Base-by-base conservation (phyloP, 2,888 invertebrate genomes). In the Petrolisthes cinctipes region DNA sequence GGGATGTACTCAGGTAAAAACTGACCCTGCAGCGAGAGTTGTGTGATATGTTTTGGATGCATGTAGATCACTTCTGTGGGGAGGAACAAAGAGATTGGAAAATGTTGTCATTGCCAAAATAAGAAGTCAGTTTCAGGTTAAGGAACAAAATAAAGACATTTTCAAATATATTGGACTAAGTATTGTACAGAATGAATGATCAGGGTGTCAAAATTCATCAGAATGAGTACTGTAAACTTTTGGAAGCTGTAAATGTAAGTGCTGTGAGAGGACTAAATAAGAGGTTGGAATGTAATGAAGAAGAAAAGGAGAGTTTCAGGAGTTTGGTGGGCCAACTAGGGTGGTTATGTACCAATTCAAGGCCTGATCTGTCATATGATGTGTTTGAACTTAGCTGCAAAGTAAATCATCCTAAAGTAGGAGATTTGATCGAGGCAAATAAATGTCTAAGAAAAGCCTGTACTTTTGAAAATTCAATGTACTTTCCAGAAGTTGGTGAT, bases 11-110 rank as follows among this genome's bases (percentile, higher is more conserved):
- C 75, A 83, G 37, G 57, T 73, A 57, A 83, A 83, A 82, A 82
- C 66, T 68, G 68, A 82, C 23, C 7, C 82, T 83, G 73, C 83
- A 73, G 83, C 83, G 68, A 66, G 66, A 82, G 76, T 73, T 83
- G 73, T 83, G 54, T 53, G 83, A 37, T 37, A 83, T 83, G 73
- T 83, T 73, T 37, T 83, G 57, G n/a, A 66, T 81, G 78, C 81
- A 81, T 81, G 66, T 66, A 81, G 5, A 81, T 66, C 61, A 56
- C 56, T 83, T 83, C 83, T 83, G 56, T 83, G 56, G 75, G 75
- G 54, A 83, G 83, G 75, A 75, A 83, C 75, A 83, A 73, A 56
- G 57, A 14, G 56, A 73, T 75, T 56, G 73, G 75, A 56, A 83
- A 75, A 83, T 73, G 37, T 76, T 17, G 78, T 84, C 78, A 76